Evolutionary conservation across 2,888 invertebrate species (phyloP), one percentile per base, ranked within the genome.

Genomic region (Epinotia bilunana): DNA sequence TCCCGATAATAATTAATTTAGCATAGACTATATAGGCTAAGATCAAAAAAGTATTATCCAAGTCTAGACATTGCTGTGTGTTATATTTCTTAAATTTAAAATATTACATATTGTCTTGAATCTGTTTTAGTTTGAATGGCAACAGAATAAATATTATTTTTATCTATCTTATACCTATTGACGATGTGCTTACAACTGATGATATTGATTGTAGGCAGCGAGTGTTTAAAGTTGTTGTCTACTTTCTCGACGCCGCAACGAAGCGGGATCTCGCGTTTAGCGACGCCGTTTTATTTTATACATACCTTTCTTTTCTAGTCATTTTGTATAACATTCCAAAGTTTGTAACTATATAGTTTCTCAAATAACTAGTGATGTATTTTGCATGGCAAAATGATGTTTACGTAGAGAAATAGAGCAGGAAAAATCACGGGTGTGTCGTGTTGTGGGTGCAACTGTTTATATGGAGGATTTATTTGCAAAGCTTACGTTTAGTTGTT

Each of bases 301-400:
- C 78, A 81, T 83, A 79, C 81, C 82, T 88, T 88, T 86, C 84
- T 87, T 90, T 87, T 93, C 93, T 93, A 93, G 93, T 93, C 93
- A 93, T 89, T 89, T 90, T 89, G 81, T 90, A 83, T 90, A 87
- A 91, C 93, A 93, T 93, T 94, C 93, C 93, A 91, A 91, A 90
- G 90, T 88, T 83, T 89, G 84, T 90, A 87, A 84, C 86, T 86
- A 87, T 85, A 87, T 89, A 88, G 82, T 87, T 87, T 88, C 87
- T 86, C 81, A 82, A 86, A 85, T 87, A 85, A 83, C 90, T 90
- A 88, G 83, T 91, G 90, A 90, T 87, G 88, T 91, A 91, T 92
- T 93, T 93, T 93, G 93, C 93, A 93, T 91, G 93, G 93, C 93
- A 93, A 93, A 93, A 92, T 90, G 85, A 83, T 89, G 88, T 93